Evolutionary conservation across 2,888 invertebrate species (phyloP).

Genomic region (Hemithea aestivaria): DNA sequence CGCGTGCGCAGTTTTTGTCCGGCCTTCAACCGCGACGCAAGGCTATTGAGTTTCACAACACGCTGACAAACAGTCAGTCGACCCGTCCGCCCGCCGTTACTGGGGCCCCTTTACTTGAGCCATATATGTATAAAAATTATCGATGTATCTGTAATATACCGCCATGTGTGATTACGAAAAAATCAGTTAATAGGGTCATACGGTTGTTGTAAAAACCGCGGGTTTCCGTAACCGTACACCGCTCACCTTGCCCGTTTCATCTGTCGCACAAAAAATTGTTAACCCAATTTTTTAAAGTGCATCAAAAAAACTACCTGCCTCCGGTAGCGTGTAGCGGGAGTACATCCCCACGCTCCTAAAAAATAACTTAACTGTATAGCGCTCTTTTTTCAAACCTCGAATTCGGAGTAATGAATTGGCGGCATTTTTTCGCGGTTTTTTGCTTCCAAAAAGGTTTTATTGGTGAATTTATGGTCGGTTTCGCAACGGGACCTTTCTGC

Average conservation of each 20-base stretch:
- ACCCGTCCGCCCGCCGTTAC: conserved; percentile 41
- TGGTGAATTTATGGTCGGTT: conserved; percentile 54
- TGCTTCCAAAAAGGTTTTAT: conserved; percentile 47
- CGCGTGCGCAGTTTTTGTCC: conserved; percentile 55
- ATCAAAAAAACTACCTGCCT: conserved; percentile 68
- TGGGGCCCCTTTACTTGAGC: conserved; percentile 34
- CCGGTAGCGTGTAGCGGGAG: conserved; percentile 52
- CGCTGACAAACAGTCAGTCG: conserved; percentile 48
- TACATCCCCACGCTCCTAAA: conserved; percentile 47
- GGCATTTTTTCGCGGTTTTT: conserved; percentile 57
- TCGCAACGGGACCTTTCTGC: conserved; percentile 55
- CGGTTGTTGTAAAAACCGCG: conserved; percentile 52
- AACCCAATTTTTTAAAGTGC: conserved; percentile 68
- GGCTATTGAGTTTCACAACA: conserved; percentile 67
- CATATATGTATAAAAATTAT: neutral
- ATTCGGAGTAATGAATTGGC: conserved; percentile 37
- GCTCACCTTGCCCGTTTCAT: conserved; percentile 68
- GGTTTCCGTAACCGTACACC: conserved; percentile 75
- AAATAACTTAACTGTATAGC: conserved; percentile 57
- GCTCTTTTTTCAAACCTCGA: conserved; percentile 41
- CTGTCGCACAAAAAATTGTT: conserved; percentile 59
- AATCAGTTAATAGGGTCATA: conserved; percentile 68
- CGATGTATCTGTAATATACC: neutral
- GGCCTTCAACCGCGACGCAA: conserved; percentile 69
- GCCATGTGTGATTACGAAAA: conserved; percentile 60